Conservation (phyloP, 1,140 invertebrate species). For the Halyomorpha halys region DNA sequence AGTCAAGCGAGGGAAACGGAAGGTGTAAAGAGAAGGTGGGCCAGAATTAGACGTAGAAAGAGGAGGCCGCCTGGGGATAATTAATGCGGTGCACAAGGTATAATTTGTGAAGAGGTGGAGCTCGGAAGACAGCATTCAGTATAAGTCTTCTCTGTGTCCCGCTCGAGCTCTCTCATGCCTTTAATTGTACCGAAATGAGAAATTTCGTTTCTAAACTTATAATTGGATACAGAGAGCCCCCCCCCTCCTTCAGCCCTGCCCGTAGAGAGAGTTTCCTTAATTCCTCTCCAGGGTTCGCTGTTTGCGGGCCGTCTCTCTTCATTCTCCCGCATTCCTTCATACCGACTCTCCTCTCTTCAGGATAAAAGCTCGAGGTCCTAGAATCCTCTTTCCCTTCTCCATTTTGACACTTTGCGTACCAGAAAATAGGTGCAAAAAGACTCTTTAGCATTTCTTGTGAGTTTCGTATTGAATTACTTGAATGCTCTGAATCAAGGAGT, state of each 20-base stretch:
- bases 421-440: no score
- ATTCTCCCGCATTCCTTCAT: no score
- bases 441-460: no score
- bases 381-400: no score
- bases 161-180: conserved; percentile 16
- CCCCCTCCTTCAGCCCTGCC: background rate
- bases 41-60: background rate
- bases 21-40: conserved; percentile 2
- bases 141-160: conserved; percentile 14
- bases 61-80: conserved; percentile 7
- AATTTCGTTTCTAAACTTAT: conserved; percentile 33
- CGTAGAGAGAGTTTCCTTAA: conserved; percentile 25
- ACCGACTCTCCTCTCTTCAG: no score
- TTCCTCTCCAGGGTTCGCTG: conserved; percentile 16
- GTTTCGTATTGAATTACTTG: no score
- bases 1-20: background rate
- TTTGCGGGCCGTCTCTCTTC: no score
- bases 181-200: conserved; percentile 32
- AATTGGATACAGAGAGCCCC: conserved; percentile 29
- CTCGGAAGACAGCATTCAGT: conserved; percentile 11
- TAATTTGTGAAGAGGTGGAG: conserved; percentile 27
- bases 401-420: no score
- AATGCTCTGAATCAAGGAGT: no score
- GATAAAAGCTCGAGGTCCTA: no score
- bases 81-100: conserved; percentile 26